Evolutionary conservation across 2,888 invertebrate genomes (phyloP).

Genomic region (Apodemia zela): DNA sequence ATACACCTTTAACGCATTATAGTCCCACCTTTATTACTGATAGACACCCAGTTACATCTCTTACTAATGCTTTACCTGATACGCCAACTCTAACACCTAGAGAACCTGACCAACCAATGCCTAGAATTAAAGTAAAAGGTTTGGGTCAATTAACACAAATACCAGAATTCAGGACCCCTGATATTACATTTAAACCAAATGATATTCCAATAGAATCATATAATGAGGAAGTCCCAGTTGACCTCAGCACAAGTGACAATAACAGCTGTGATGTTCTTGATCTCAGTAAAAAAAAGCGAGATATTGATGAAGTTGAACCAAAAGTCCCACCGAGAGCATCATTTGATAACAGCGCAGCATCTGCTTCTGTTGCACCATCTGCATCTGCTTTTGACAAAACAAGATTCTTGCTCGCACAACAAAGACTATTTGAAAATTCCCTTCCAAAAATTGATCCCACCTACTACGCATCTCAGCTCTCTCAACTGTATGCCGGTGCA

Average conservation of each 20-base stretch:
- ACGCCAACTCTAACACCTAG: constrained; percentile 51
- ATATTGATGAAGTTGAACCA: constrained; percentile 55
- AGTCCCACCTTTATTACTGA: constrained; percentile 67
- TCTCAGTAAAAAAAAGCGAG: constrained; percentile 87
- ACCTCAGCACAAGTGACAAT: constrained; percentile 83
- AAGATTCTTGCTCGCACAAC: constrained; percentile 83
- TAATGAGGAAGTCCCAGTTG: constrained; percentile 82
- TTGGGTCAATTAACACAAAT: constrained; percentile 82
- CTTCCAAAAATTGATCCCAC: constrained; percentile 83
- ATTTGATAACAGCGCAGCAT: constrained; percentile 44
- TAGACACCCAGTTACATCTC: constrained; percentile 64
- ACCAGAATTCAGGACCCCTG: constrained; percentile 66
- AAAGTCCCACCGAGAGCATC: constrained; percentile 66
- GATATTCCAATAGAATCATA: constrained; percentile 58
- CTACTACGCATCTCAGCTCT: constrained; percentile 81
- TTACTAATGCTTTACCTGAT: constrained; percentile 62
- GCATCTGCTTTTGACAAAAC: constrained; percentile 75
- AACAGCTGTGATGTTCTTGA: constrained; percentile 86
- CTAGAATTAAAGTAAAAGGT: constrained; percentile 82
- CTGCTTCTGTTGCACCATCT: constrained; percentile 60
- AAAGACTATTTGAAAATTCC: constrained; percentile 82
- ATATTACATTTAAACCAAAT: constrained; percentile 53
- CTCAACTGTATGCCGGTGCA: constrained; percentile 80
- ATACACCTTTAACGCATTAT: constrained; percentile 68
- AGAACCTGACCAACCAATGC: constrained; percentile 59